A percentile compares a stretch with the other conserved stretches of the same genome.
Evolutionary conservation across 1,140 invertebrate species (phyloP).

Genomic region (Sipha flava): DNA sequence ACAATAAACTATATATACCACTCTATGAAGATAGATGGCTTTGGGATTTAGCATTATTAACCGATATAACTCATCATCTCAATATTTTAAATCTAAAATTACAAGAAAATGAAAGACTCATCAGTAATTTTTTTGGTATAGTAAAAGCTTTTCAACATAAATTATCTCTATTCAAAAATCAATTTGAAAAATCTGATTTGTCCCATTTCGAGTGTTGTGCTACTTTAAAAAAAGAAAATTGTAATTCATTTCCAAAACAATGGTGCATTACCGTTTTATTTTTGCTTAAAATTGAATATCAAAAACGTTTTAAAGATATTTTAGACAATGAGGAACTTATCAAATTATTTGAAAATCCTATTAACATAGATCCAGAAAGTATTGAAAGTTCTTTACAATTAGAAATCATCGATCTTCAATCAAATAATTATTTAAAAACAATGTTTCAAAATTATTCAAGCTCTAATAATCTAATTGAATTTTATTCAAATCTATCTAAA

Average conservation of each 20-base stretch:
- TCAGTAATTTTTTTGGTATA: not conserved
- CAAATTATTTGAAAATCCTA: not conserved
- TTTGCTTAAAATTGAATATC: not conserved
- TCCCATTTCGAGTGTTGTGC: not conserved
- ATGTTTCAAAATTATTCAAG: not conserved
- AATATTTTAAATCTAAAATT: not conserved
- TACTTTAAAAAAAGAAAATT: not conserved
- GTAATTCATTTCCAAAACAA: not conserved
- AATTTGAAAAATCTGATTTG: not conserved
- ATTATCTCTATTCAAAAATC: not conserved
- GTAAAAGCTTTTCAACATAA: not conserved
- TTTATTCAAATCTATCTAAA: not conserved
- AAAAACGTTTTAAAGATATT: not conserved
- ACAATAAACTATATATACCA: not conserved
- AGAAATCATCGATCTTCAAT: not conserved
- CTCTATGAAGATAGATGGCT: not conserved
- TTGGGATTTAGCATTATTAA: not conserved
- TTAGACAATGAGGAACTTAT: not conserved
- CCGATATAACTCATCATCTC: not conserved
- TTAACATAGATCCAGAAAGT: not conserved
- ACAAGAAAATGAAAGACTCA: not conserved
- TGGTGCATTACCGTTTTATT: not conserved
- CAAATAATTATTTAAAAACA: not conserved
- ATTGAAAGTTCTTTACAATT: not conserved
- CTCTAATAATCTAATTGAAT: not conserved